phyloP scores from a whole-genome alignment of 2,888 invertebrate species.

The Eremobia ochroleuca region DNA sequence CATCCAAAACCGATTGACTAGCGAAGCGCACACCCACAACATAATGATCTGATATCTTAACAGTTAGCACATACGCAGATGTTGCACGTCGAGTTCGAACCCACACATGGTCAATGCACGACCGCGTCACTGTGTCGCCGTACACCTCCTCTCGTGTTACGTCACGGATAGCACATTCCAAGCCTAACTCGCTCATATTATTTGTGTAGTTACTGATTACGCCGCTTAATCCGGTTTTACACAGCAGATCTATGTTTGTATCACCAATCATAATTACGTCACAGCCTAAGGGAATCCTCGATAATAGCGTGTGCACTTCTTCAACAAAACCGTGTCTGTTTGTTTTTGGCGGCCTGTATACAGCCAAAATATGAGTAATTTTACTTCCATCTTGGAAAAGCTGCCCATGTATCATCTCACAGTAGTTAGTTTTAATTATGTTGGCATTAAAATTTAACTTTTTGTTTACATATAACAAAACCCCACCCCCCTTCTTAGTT shows the following conservation, averaged over 20 bases:
- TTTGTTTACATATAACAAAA: neutral
- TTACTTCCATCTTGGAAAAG: neutral
- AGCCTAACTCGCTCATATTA: neutral
- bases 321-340: neutral
- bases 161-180: neutral
- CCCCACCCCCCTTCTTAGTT: neutral
- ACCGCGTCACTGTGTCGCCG: constrained; percentile 8
- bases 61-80: neutral
- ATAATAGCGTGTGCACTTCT: neutral
- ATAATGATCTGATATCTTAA: neutral
- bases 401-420: no score
- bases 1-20: neutral
- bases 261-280: neutral
- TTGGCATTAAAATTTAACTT: neutral
- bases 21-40: neutral
- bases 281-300: neutral
- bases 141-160: neutral
- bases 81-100: neutral
- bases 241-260: neutral
- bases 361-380: neutral
- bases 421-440: neutral
- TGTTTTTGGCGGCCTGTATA: constrained; percentile 3
- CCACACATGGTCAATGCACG: neutral
- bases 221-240: neutral
- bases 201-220: neutral